These are phyloP conservation scores for Nothoprocta perdicaria DNA, from an alignment of 2,113 vertebrate species.

Conservation along the genomic window DNA sequence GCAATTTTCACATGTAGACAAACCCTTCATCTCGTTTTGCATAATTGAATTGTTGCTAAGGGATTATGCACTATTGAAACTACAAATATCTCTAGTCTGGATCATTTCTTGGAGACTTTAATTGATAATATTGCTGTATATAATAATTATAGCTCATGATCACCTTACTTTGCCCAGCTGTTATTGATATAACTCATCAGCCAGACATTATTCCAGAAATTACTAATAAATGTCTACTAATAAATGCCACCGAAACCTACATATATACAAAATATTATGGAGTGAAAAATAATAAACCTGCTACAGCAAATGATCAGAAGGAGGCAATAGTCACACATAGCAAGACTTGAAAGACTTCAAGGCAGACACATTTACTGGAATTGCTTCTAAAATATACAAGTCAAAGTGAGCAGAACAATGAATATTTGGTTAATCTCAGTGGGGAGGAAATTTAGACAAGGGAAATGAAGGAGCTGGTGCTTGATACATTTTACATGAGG, in stretches of 20 bases:
- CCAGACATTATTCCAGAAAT: not conserved
- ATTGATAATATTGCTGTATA: not conserved
- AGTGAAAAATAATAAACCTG: slow-evolving; percentile 20
- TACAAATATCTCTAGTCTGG: not conserved
- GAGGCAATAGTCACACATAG: not conserved
- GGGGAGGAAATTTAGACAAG: slow-evolving; percentile 45
- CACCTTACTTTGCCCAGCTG: not conserved
- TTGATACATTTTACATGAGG: slow-evolving; percentile 76
- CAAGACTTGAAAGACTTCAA: not conserved
- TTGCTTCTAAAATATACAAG: slow-evolving; percentile 76
- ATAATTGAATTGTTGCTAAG: not conserved
- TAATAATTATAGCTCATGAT: slow-evolving; percentile 15
- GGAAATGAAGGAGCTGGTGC: slow-evolving; percentile 18
- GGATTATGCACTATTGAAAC: not conserved
- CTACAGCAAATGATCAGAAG: not conserved
- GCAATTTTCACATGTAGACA: not conserved
- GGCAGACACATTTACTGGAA: slow-evolving; percentile 48
- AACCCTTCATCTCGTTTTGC: slow-evolving; percentile 28
- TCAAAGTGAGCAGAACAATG: slow-evolving; percentile 74
- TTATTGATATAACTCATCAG: slow-evolving; percentile 20
- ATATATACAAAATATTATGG: not conserved
- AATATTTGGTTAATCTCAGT: slow-evolving; percentile 61
- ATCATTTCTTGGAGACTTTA: not conserved
- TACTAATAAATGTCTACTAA: not conserved
- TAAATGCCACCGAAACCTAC: not conserved